Percentiles rank a stretch among this genome's conserved stretches.
Evolutionary conservation across 2,113 vertebrate genomes (phyloP).

Genomic region (Otis tarda): DNA sequence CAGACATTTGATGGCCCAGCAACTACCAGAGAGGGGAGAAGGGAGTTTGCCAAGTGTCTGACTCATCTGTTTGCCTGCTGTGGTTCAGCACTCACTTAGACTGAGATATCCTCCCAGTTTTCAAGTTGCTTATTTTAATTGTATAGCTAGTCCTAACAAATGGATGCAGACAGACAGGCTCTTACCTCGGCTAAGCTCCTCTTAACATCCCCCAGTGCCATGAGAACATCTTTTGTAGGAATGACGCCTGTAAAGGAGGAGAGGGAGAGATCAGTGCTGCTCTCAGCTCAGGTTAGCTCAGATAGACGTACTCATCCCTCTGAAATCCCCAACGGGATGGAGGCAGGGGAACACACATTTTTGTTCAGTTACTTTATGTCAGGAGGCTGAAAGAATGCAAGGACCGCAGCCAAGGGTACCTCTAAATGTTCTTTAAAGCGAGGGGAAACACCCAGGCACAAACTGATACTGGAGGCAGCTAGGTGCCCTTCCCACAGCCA

Average conservation of each 20-base stretch:
- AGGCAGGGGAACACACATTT: not conserved
- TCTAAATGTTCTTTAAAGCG: not conserved
- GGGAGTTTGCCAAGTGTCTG: not conserved
- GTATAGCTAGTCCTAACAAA: not conserved
- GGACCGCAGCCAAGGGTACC: not conserved
- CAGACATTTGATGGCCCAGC: conserved; percentile 22
- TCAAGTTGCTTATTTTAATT: conserved; percentile 38
- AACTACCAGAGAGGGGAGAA: not conserved
- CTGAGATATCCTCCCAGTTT: not conserved
- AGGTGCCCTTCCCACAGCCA: not conserved
- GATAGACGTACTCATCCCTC: not conserved
- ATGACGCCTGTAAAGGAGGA: conserved; percentile 80
- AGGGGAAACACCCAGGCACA: not conserved
- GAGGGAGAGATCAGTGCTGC: conserved; percentile 2
- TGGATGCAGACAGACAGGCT: not conserved
- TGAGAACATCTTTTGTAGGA: conserved; percentile 88
- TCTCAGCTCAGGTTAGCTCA: not conserved
- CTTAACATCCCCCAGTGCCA: conserved; percentile 86
- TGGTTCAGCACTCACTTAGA: not conserved
- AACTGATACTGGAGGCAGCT: not conserved
- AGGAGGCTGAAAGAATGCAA: not conserved
- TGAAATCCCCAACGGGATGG: not conserved
- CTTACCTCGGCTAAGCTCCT: conserved; percentile 87
- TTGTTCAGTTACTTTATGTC: not conserved
- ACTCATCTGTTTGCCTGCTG: conserved; percentile 16